phyloP scores from a whole-genome alignment of 2,113 vertebrate species.

The Desmodus rotundus region DNA sequence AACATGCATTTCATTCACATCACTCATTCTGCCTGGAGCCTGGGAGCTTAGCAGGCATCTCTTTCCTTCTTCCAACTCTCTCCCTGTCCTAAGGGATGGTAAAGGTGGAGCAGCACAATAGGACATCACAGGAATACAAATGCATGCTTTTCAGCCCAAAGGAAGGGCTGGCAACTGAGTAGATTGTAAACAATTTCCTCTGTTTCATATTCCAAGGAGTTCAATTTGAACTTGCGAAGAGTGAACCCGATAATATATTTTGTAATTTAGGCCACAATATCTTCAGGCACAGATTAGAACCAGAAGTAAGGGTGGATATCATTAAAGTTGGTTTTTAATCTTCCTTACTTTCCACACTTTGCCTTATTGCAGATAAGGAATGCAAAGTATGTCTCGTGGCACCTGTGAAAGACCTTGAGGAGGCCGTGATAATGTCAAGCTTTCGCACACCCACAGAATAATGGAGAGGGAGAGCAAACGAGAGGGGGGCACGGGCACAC shows the following conservation, averaged over 20 bases:
- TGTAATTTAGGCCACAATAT: conserved; percentile 76
- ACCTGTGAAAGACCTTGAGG: conserved; percentile 73
- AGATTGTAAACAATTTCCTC: conserved; percentile 77
- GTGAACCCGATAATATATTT: conserved; percentile 72
- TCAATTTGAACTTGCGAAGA: conserved; percentile 71
- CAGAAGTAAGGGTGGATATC: conserved; percentile 63
- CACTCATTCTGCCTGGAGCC: conserved; percentile 21
- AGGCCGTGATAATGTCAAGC: conserved; percentile 61
- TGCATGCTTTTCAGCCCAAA: conserved; percentile 63
- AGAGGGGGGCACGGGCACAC: background rate
- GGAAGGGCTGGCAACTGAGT: conserved; percentile 40
- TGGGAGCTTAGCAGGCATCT: conserved; percentile 29
- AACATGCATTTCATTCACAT: background rate
- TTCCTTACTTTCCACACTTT: conserved; percentile 52
- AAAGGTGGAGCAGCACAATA: conserved; percentile 38
- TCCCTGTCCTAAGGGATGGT: conserved; percentile 44
- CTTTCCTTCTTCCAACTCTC: background rate
- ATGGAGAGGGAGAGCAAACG: background rate
- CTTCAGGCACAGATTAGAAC: conserved; percentile 79
- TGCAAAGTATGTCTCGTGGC: conserved; percentile 50
- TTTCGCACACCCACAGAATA: conserved; percentile 59
- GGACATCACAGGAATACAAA: conserved; percentile 69
- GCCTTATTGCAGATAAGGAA: conserved; percentile 65
- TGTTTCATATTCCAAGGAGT: conserved; percentile 76
- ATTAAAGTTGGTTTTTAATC: conserved; percentile 79